phyloP scores from a whole-genome alignment of 2,113 vertebrate genomes.

The Otis tarda region DNA sequence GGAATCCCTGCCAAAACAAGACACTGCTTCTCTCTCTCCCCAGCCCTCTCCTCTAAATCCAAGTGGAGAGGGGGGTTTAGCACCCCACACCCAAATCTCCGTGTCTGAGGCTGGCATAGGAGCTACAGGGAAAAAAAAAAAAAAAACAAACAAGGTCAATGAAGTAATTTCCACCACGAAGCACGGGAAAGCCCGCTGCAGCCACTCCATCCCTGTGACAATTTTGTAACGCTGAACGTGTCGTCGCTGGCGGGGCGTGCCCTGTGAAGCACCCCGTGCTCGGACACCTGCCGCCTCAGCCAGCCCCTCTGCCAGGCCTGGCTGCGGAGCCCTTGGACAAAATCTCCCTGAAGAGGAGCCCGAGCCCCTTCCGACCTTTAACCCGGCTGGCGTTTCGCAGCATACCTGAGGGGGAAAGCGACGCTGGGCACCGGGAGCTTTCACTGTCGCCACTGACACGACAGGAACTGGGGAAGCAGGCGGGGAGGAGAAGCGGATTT shows the following conservation, averaged over 20 bases:
- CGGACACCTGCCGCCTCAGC: background rate
- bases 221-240: rapidly evolving
- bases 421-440: background rate
- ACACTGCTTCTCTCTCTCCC: background rate
- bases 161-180: rapidly evolving
- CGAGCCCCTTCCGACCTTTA: rapidly evolving
- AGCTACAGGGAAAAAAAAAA: background rate
- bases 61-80: background rate
- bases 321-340: rapidly evolving
- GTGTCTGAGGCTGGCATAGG: background rate
- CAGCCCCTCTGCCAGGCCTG: background rate
- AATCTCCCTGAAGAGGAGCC: rapidly evolving
- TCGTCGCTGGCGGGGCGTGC: rapidly evolving
- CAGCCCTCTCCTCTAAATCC: background rate
- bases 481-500: rapidly evolving
- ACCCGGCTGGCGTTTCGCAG: rapidly evolving
- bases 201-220: rapidly evolving
- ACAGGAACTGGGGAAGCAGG: rapidly evolving
- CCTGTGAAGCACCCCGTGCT: rapidly evolving
- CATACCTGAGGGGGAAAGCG: rapidly evolving
- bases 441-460: background rate
- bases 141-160: background rate
- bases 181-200: rapidly evolving
- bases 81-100: background rate
- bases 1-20: background rate